Evolutionary conservation across 2,888 invertebrate species (phyloP).

Genomic region (Ochropacha duplaris): DNA sequence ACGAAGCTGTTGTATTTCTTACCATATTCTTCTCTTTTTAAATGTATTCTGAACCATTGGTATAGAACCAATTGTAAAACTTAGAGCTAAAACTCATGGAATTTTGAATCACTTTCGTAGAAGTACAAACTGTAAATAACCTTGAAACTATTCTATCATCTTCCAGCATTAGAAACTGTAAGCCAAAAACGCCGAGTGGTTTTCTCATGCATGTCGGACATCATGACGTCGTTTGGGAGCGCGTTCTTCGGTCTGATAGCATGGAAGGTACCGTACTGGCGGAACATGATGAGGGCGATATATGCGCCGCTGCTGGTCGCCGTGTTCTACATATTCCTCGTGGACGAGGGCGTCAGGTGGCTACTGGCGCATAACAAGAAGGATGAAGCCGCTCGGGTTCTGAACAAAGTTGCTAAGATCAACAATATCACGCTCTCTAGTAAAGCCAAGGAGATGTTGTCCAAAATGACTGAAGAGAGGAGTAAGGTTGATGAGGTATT

Average conservation of each 20-base stretch:
- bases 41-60: too few relatives aligned
- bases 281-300: slow-evolving; percentile 85
- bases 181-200: slow-evolving; percentile 69
- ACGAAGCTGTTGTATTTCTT: too few relatives aligned
- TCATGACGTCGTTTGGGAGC: slow-evolving; percentile 83
- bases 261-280: slow-evolving; percentile 88
- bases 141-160: neutral
- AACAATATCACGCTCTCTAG: slow-evolving; percentile 84
- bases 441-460: slow-evolving; percentile 73
- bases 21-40: too few relatives aligned
- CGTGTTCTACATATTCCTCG: slow-evolving; percentile 86
- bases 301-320: slow-evolving; percentile 88
- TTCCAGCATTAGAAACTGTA: slow-evolving; percentile 68
- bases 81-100: too few relatives aligned
- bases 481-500: slow-evolving; percentile 52
- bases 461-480: slow-evolving; percentile 56
- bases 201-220: slow-evolving; percentile 70
- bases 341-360: slow-evolving; percentile 92
- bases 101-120: neutral
- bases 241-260: slow-evolving; percentile 87
- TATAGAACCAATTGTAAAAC: too few relatives aligned
- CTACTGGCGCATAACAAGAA: slow-evolving; percentile 87
- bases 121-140: neutral
- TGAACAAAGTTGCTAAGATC: slow-evolving; percentile 85
- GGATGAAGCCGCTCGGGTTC: slow-evolving; percentile 85